Base-by-base conservation (phyloP, 2,797 vertebrate genomes). In the Pseudochirops corinnae region DNA sequence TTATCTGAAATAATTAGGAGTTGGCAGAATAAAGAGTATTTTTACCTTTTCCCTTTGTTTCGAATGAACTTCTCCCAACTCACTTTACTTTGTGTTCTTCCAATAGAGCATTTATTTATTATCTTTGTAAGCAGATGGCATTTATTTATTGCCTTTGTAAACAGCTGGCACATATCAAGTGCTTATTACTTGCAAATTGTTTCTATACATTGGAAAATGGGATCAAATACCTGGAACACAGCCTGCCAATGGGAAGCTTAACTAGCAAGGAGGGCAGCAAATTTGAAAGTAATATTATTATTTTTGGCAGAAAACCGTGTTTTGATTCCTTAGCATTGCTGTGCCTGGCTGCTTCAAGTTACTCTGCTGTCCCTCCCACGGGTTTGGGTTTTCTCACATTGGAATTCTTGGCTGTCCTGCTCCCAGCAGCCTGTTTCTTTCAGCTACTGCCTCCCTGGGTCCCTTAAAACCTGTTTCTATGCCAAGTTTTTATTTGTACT, bases 231-330 rank as follows among this genome's bases (percentile, higher is more conserved):
- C 3, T 26, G 12, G 21, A 14, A 50, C 26, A 46, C 39, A 46
- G 39, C 21, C 39, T 46, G 0, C 10, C 4, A 24, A 87, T 92
- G 52, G 52, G 67, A 92, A 97, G 91, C 58, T 52, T 92, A 87
- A 55, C 74, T 39, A 56, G 90, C 55, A 94, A 95, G 95, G 95
- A 93, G n/a, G n/a, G 87, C 56, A 92, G 92, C 94, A 90, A 92
- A 93, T 95, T 95, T 58, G n/a, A 55, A 94, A 94, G 56, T 67
- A 93, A 46, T 58, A 92, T 67, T 56, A 91, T 67, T 97, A 97
- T 96, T 94, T 92, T 94, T 93, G 90, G n/a, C 92, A 56, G 50
- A 94, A 92, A 24, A 39, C 14, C 16, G 10, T 14, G 24, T 92
- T 93, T 93, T 60, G 12, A 10, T 56, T 96, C n/a, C 74, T 90